A percentile compares a stretch with the other conserved stretches of the same genome.
phyloP scores from a whole-genome alignment of 2,888 invertebrate genomes.

The Capitulum mitella region DNA sequence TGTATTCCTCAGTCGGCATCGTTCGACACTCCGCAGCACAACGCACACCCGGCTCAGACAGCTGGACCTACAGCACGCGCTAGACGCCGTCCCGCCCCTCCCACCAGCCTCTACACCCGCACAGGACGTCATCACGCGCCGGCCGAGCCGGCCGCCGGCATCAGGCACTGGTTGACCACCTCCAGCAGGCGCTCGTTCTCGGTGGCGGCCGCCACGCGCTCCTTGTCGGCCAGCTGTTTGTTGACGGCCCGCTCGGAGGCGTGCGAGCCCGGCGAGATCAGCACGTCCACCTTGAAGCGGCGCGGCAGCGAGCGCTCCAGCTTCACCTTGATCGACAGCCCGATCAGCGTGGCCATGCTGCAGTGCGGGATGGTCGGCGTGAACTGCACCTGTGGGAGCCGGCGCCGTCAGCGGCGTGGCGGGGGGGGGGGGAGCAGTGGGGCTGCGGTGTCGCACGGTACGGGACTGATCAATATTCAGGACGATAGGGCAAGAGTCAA shows the following conservation, averaged over 20 bases:
- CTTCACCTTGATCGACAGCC: slow-evolving; percentile 86
- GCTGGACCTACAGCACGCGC: too few relatives aligned
- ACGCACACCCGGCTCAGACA: too few relatives aligned
- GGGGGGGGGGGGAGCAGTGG: too few relatives aligned
- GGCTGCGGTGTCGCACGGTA: too few relatives aligned
- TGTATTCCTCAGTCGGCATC: too few relatives aligned
- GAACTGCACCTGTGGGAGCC: slow-evolving; percentile 59
- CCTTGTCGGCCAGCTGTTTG: slow-evolving; percentile 96
- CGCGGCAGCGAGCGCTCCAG: slow-evolving; percentile 73
- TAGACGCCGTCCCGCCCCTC: too few relatives aligned
- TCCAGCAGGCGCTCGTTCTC: slow-evolving; percentile 86
- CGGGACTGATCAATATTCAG: too few relatives aligned
- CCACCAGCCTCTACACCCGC: too few relatives aligned
- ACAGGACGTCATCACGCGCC: too few relatives aligned
- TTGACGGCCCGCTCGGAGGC: slow-evolving; percentile 87
- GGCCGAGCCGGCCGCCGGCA: too few relatives aligned
- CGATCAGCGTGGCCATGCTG: slow-evolving; percentile 93
- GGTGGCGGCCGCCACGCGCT: slow-evolving; percentile 91
- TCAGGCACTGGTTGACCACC: slow-evolving; percentile 88
- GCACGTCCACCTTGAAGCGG: slow-evolving; percentile 75
- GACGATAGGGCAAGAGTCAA: too few relatives aligned
- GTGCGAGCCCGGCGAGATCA: slow-evolving; percentile 86
- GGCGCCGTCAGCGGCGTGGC: not conserved
- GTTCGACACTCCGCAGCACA: too few relatives aligned
- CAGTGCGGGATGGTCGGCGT: slow-evolving; percentile 99